Percentiles rank a stretch among this genome's conserved stretches.
phyloP scores from a whole-genome alignment of 2,888 invertebrate genomes.

The Labia minor region DNA sequence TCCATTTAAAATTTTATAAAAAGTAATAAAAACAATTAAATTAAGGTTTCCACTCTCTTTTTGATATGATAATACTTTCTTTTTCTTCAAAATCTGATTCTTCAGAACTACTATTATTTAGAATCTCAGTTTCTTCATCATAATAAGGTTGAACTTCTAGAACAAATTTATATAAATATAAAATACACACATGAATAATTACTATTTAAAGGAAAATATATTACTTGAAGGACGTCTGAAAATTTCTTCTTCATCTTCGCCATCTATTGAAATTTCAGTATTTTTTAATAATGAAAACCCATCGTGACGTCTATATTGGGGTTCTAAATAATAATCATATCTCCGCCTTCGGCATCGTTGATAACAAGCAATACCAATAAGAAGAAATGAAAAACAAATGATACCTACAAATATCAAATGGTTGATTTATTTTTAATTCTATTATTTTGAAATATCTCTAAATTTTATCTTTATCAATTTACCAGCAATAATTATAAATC shows the following conservation, averaged over 20 bases:
- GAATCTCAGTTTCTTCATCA: neutral
- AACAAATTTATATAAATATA: neutral
- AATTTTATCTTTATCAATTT: neutral
- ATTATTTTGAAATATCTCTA: no score
- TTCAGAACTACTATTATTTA: slow-evolving; percentile 4
- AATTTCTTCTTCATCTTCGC: neutral
- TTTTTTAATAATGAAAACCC: neutral
- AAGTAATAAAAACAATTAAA: neutral
- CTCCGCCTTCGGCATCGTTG: neutral
- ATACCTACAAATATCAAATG: neutral
- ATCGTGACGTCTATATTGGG: neutral
- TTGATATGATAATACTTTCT: neutral
- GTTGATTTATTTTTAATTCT: neutral
- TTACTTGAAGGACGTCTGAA: neutral
- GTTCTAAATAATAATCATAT: neutral
- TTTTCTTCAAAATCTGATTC: neutral
- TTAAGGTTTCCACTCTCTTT: slow-evolving; percentile 5
- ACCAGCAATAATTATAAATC: slow-evolving; percentile 1
- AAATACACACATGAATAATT: neutral
- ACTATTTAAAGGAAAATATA: neutral
- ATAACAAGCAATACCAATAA: neutral
- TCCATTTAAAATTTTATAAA: neutral
- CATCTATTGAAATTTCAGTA: neutral
- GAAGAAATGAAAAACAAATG: neutral
- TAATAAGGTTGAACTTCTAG: neutral